A percentile compares a stretch with the other conserved stretches of the same genome.
phyloP scores from a whole-genome alignment of 2,888 invertebrate genomes.

The Megaustenia siamemsis region DNA sequence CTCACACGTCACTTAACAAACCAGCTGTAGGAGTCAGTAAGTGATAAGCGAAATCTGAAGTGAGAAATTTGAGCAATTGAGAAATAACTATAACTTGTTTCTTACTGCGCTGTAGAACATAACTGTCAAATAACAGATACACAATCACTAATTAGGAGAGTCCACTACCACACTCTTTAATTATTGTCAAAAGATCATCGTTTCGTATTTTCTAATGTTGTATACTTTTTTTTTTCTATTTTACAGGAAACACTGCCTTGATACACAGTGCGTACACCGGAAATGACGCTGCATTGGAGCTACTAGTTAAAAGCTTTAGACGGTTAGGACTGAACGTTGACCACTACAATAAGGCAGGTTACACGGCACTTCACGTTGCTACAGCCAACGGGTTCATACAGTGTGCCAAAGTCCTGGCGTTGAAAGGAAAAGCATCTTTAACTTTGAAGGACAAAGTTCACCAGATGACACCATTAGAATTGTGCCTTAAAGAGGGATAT shows the following conservation, averaged over 20 bases:
- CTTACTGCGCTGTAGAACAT: too few relatives aligned
- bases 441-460: conserved; percentile 67
- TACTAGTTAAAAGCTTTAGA: conserved; percentile 75
- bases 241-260: conserved; percentile 76
- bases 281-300: conserved; percentile 76
- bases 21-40: too few relatives aligned
- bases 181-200: not conserved
- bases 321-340: conserved; percentile 77
- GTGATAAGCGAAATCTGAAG: too few relatives aligned
- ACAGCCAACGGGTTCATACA: conserved; percentile 74
- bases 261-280: conserved; percentile 76
- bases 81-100: too few relatives aligned
- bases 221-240: not conserved
- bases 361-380: conserved; percentile 75
- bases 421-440: conserved; percentile 74
- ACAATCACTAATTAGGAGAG: too few relatives aligned
- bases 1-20: too few relatives aligned
- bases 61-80: too few relatives aligned
- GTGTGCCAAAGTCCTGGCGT: conserved; percentile 75
- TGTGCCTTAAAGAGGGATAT: conserved; percentile 73
- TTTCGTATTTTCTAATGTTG: too few relatives aligned
- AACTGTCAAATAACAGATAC: too few relatives aligned
- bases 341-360: conserved; percentile 74
- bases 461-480: conserved; percentile 73
- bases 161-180: not conserved